Base-by-base conservation (phyloP, 2,113 vertebrate genomes). In the Taurulus bubalis region DNA sequence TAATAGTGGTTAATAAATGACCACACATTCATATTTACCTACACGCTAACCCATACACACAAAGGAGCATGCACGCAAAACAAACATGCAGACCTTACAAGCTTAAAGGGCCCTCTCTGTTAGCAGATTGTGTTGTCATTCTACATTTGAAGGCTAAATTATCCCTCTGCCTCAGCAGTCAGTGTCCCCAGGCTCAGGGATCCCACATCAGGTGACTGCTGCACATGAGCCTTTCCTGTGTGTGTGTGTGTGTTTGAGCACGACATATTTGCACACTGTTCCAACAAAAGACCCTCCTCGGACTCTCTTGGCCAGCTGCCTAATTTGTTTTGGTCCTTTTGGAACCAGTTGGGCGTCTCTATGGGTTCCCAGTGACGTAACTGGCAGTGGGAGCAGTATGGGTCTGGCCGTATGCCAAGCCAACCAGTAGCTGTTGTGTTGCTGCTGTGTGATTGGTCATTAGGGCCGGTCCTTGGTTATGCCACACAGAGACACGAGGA, bases 271-370 rank as follows among this genome's bases (percentile, higher is more conserved):
- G 53, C 63, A n/a, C 78, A 63, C 62, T 8, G 28, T 80, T 71
- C 81, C 80, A 89, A 88, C 82, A 92, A 88, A 88, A 81, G 74
- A 89, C 76, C 75, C 86, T 93, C 89, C 85, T 90, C 32, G 86
- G 89, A 84, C 89, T 85, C 77, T 82, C 71, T 90, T 91, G 91
- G 92, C 90, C 91, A 87, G 89, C 91, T 91, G 87, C 94, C 94
- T 92, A 94, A 94, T 95, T 95, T 94, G 91, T 93, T 90, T 95
- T 90, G 86, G 85, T 90, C 87, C 80, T 91, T 90, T 91, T 93
- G 81, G 88, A 93, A 92, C 93, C 92, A 84, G 77, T 92, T 71
- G 82, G 78, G 56, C 51, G 45, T 89, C 80, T 93, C 90, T 88
- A 85, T 77, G 76, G 85, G 86, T 89, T 87, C 91, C 84, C 58